Conservation (phyloP, 1,140 invertebrate genomes). For the Brachionus paranguensis region DNA sequence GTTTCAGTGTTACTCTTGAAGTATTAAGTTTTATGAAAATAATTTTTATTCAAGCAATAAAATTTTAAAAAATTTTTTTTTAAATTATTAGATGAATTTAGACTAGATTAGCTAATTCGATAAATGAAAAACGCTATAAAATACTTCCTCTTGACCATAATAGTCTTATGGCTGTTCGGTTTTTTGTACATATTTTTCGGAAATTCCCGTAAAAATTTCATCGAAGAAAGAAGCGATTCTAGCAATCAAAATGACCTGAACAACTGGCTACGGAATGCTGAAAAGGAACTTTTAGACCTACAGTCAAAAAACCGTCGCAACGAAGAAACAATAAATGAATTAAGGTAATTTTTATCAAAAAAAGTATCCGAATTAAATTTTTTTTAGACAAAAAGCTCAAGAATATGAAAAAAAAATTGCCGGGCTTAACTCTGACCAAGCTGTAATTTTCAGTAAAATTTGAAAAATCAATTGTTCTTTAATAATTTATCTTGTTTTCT, state of each 20-base stretch:
- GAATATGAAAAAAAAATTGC: background rate
- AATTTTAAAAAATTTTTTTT: background rate
- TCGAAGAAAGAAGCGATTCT: background rate
- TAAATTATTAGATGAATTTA: background rate
- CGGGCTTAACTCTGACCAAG: background rate
- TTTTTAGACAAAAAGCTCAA: background rate
- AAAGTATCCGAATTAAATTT: background rate
- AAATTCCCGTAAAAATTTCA: background rate
- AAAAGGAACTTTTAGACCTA: background rate
- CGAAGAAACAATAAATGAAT: background rate
- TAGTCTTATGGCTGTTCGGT: background rate
- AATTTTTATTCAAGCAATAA: background rate
- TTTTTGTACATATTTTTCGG: background rate
- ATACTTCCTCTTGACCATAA: background rate
- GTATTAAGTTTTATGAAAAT: background rate
- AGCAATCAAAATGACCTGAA: background rate
- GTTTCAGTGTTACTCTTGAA: background rate
- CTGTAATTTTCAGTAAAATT: background rate
- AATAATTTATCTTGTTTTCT: background rate
- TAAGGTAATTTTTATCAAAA: background rate
- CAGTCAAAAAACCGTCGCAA: background rate
- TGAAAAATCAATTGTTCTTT: background rate
- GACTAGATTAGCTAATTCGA: background rate
- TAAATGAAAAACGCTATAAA: slow-evolving; percentile 4
- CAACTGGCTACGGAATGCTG: background rate